Evolutionary conservation across 2,113 vertebrate species (phyloP), one percentile per base, ranked within the genome.

Genomic region (Hassar affinis): DNA sequence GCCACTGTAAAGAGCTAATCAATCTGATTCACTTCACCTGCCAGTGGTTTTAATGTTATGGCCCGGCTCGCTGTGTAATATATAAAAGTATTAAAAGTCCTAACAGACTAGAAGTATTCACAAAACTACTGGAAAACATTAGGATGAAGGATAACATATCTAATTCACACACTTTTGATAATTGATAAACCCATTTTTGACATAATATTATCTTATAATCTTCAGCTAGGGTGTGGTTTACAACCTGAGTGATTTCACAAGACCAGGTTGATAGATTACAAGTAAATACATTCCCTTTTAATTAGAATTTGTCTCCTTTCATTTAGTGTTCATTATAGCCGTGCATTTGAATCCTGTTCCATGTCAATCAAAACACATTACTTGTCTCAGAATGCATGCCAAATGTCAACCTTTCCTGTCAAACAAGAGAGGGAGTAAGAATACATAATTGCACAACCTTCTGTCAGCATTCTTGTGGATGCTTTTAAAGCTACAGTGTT

Each of bases 401-500:
- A 30, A 12, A 69, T 25, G 54, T 72, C 20, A 38, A 45, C 42
- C 35, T 20, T 49, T 61, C 17, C 59, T 49, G 20, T 10, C 17
- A 12, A 30, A n/a, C 14, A 14, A 18, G 61, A 64, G 61, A 6
- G 27, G 35, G 30, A 35, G 30, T 38, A 33, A 38, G n/a, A 33
- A 17, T 20, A 2, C 47, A 59, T 15, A 2, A 51, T 47, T 82
- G 10, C 47, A 49, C 38, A 82, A 25, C 54, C 1, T 82, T 61
- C 38, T 33, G 80, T 35, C 68, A 74, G 69, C 56, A 33, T 49
- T 82, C 62, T 56, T 81, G 33, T 38, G 5, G 27, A 82, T 75
- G 80, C 27, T 82, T 75, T 82, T 61, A 47, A 59, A 74, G 54
- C 69, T 4, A 30, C 30, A 54, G 25, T 61, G 18, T 82, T 75